Conservation (phyloP, 2,797 vertebrate genomes). For the Streptopelia turtur region DNA sequence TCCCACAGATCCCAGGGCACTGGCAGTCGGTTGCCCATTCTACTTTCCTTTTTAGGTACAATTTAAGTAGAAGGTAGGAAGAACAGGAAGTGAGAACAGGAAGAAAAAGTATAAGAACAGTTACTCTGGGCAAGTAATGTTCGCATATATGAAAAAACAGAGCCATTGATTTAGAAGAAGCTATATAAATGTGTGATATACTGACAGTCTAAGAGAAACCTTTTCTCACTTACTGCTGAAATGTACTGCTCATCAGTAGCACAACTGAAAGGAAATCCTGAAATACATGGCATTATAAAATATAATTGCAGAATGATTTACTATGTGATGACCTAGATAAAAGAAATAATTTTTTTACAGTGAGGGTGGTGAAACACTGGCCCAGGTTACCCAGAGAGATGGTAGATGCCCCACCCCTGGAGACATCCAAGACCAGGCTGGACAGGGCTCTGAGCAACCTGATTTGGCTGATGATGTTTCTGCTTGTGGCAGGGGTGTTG, state of each 20-base stretch:
- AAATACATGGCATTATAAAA: neutral
- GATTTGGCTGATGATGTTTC: too few relatives aligned
- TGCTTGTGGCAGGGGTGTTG: too few relatives aligned
- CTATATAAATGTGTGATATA: neutral
- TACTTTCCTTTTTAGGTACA: neutral
- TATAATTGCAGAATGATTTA: neutral
- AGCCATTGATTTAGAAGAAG: neutral
- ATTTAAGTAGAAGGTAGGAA: neutral
- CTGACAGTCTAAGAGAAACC: neutral
- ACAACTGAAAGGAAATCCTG: neutral
- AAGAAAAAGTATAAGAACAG: neutral
- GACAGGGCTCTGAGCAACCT: too few relatives aligned
- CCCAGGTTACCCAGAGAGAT: too few relatives aligned
- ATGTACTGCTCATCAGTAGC: neutral
- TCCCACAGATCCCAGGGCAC: accelerated
- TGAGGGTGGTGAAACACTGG: too few relatives aligned
- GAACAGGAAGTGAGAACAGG: neutral
- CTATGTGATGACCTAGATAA: neutral
- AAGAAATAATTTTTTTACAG: too few relatives aligned
- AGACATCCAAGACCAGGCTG: too few relatives aligned
- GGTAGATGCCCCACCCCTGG: too few relatives aligned
- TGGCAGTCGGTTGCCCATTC: neutral
- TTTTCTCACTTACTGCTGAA: neutral
- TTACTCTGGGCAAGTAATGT: neutral
- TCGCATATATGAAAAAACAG: neutral